Evolutionary conservation across 1,140 invertebrate species (phyloP), one percentile per base, ranked within the genome.

Genomic region (Aphelenchoides fujianensis): DNA sequence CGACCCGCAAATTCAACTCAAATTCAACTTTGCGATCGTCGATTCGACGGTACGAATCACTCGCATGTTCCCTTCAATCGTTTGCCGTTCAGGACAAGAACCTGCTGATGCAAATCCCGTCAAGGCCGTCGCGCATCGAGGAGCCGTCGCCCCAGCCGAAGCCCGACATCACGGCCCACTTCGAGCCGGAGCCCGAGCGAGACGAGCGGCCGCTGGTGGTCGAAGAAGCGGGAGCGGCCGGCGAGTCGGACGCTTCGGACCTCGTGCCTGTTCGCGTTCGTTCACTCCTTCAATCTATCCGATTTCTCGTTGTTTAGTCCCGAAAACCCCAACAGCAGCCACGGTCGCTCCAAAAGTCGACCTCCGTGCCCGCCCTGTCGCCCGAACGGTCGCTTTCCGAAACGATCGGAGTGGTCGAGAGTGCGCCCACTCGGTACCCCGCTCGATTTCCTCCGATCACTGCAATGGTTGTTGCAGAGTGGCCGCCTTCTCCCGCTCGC

Each of bases 1-100:
- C 34, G 55, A 19, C 16, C 68, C 62, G n/a, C 9, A 19, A 55
- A 70, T 68, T 32, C 48, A 68, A 12, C 63, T 70, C 28, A 41
- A 52, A 3, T 63, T 68, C 48, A 27, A 68, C 37, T 69, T 72
- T 53, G 72, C 72, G 32, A 72, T 77, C 32, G 73, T 77, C 37
- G 64, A 54, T 53, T 36, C 72, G 3, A 74, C 70, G 9, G 70
- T 72, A 68, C 7, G 3, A n/a, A n/a, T n/a, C n/a, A n/a, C n/a
- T n/a, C 34, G 55, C 23, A 36, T 69, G 27, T 69, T 68, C 5
- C 23, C 5, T 30, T 3, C 19, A 69, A 71, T 3, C n/a, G 5
- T 69, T 19, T 70, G n/a, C n/a, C n/a, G 5, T 69, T 69, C 2
- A 69, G 68, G 62, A 69, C 68, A 69, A 16, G 27, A 23, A 69